These are phyloP conservation scores for Crotalus viridis DNA, from an alignment of 2,113 vertebrate species.

Conservation along the genomic window DNA sequence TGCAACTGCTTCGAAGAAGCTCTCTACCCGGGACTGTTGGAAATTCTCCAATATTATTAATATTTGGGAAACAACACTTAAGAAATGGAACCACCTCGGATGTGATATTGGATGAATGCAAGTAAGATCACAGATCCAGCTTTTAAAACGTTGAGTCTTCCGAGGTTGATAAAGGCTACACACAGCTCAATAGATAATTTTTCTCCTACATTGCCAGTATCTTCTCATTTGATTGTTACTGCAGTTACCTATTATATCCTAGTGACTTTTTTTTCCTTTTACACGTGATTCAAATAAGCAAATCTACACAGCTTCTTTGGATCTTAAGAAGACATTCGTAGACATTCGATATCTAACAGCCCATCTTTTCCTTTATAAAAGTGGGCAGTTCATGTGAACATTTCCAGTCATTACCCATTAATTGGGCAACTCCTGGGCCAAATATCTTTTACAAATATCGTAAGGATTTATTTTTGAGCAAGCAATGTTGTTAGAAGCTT, in stretches of 20 bases:
- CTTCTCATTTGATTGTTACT: background rate
- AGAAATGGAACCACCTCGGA: background rate
- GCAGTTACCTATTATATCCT: background rate
- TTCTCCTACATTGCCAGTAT: background rate
- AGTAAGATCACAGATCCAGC: constrained; percentile 42
- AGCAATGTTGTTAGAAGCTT: background rate
- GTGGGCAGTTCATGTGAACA: too few species aligned
- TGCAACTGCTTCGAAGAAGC: background rate
- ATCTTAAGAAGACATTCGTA: background rate
- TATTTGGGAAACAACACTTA: background rate
- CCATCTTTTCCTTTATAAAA: background rate
- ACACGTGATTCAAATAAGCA: background rate
- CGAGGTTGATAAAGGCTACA: background rate
- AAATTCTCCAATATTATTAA: background rate
- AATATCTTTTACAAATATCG: background rate
- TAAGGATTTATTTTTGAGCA: background rate
- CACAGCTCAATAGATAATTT: background rate
- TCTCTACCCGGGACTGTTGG: background rate
- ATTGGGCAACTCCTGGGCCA: background rate
- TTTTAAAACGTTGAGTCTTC: background rate
- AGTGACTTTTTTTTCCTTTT: background rate
- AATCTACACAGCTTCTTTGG: background rate
- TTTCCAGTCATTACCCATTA: background rate
- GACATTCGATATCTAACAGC: background rate
- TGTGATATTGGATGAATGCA: constrained; percentile 32